Evolutionary conservation across 2,888 invertebrate genomes (phyloP), one percentile per base, ranked within the genome.

Genomic region (Phorcus lineatus): DNA sequence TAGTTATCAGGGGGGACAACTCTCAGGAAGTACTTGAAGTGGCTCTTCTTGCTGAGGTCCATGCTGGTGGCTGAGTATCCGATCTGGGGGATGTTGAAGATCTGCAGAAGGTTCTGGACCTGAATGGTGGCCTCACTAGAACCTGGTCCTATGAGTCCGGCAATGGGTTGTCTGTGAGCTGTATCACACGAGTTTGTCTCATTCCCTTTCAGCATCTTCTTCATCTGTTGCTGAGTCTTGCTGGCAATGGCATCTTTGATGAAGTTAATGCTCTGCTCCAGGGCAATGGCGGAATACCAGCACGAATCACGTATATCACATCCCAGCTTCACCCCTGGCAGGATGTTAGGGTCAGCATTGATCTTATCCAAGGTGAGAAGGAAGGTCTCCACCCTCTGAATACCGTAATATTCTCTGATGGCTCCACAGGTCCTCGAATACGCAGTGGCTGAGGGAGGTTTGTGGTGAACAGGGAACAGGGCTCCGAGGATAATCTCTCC

Each of bases 301-400:
- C 96, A 97, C 31, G 96, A 96, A 93, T 97, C 96, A 2, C 96
- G 94, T 82, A 96, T 95, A 92, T 96, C 96, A 79, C 96, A 95
- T 36, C 96, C 96, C 17, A 95, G 92, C 1, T 93, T 94, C 77
- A 95, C 94, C 83, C 92, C 92, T 9, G 95, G 95, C 81, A 95
- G 92, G 81, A 96, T 93, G 70, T 93, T 92, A 0, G 93, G 91
- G 87, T 95, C 94, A 47, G 93, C 93, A 93, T 96, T 96, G 88
- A 96, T 94, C 76, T 88, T 85, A 54, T 92, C 90, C 16, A 93
- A 80, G 0, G 91, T 91, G 57, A 85, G 86, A 9, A 92, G 84
- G 82, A 93, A 91, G 36, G 90, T 95, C 93, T 95, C 96, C 24
- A 95, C 95, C 82, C 96, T 93, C 92, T 96, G 96, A 78, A 96